Evolutionary conservation across 2,113 vertebrate species (phyloP).

Genomic region (Corapipo altera): DNA sequence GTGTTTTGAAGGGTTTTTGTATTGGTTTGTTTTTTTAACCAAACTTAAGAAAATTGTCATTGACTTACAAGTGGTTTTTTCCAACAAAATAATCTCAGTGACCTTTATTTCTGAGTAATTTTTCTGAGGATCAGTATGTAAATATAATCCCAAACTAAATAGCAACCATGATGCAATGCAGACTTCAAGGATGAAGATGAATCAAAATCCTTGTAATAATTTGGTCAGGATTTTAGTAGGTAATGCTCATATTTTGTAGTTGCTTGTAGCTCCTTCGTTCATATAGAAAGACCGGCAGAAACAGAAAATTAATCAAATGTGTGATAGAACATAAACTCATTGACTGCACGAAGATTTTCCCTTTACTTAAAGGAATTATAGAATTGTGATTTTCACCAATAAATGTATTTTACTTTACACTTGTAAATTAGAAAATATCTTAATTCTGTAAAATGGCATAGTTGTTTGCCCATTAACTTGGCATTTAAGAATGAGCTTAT

Average conservation of each 20-base stretch:
- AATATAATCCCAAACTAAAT: not conserved
- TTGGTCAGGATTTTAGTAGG: not conserved
- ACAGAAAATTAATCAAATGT: not conserved
- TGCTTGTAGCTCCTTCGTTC: not conserved
- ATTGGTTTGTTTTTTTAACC: not conserved
- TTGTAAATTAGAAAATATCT: not conserved
- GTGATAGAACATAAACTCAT: not conserved
- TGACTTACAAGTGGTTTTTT: not conserved
- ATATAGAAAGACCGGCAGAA: not conserved
- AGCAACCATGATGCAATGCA: not conserved
- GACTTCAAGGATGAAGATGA: not conserved
- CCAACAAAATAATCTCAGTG: not conserved
- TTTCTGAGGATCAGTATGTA: not conserved
- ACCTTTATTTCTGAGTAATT: not conserved
- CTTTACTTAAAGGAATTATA: not conserved
- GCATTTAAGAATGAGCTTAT: not conserved
- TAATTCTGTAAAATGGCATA: not conserved
- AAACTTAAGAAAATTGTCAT: not conserved
- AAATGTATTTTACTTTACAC: not conserved
- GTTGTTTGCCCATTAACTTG: not conserved
- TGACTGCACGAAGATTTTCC: not conserved
- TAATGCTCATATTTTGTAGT: not conserved
- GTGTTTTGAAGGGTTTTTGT: rapidly evolving
- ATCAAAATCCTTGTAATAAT: not conserved
- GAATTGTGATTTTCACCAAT: not conserved